Base-by-base conservation (phyloP, 2,888 invertebrate genomes). In the Philonicus albiceps region DNA sequence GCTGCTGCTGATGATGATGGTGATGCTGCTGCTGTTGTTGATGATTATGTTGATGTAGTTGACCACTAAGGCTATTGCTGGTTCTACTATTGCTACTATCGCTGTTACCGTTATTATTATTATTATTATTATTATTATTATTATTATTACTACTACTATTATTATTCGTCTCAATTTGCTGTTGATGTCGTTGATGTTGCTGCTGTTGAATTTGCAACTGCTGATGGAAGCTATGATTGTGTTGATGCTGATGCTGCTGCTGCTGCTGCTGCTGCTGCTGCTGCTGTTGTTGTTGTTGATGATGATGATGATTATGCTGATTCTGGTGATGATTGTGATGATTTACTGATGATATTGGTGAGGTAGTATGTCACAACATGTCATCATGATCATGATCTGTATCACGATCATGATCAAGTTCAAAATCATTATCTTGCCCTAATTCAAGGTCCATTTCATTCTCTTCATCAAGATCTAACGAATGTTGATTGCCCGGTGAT, bases 391-490 rank as follows among this genome's bases (percentile, higher is more conserved):
- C 88, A 75, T 88, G 87, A 86, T 88, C 89, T 6, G 86, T 87
- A 75, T 88, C 88, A 73, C 86, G 88, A 87, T 89, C 89, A 74
- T 89, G 88, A 88, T 90, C 92, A 11, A 92, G 89, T 88, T 91
- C 91, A 73, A 91, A 91, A 87, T 92, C 92, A 86, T 91, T 91
- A 76, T 91, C 88, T 74, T 87, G 90, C 4, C 90, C 91, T 87
- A 92, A 88, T 74, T 92, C 91, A 31, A 92, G 88, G 72, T 92
- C 92, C 90, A 91, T 91, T 80, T 88, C 89, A 75, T 88, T 88
- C 75, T 89, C 91, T 64, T 92, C 92, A 37, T 92, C 92, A 13
- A 92, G 89, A 75, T 91, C 90, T 11, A 91, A 85, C 5, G 91
- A 90, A 87, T 90, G 90, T 27, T 89, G 89, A 86, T 91, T 90